Evolutionary conservation across 2,113 vertebrate genomes (phyloP).

Genomic region (Dunckerocampus dactyliophorus): DNA sequence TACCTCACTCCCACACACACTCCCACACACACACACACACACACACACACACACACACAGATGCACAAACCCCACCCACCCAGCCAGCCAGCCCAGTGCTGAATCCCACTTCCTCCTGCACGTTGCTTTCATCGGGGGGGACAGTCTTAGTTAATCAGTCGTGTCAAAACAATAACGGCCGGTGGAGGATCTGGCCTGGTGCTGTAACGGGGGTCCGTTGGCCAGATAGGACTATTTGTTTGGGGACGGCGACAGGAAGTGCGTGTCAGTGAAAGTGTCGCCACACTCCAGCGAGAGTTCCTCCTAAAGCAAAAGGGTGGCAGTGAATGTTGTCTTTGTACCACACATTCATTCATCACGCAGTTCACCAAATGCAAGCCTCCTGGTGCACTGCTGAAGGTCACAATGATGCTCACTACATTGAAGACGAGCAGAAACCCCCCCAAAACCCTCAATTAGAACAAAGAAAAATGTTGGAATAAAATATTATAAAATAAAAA

Average conservation of each 20-base stretch:
- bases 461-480: too few relatives aligned
- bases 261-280: slow-evolving; percentile 45
- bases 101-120: slow-evolving; percentile 71
- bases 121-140: slow-evolving; percentile 67
- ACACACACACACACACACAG: slow-evolving; percentile 37
- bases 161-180: slow-evolving; percentile 73
- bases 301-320: slow-evolving; percentile 17
- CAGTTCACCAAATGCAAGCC: too few relatives aligned
- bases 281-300: slow-evolving; percentile 39
- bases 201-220: slow-evolving; percentile 61
- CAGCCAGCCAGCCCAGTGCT: neutral
- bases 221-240: slow-evolving; percentile 41
- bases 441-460: too few relatives aligned
- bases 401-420: too few relatives aligned
- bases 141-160: slow-evolving; percentile 70
- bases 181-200: slow-evolving; percentile 46
- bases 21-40: slow-evolving; percentile 36
- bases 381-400: too few relatives aligned
- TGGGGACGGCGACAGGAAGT: slow-evolving; percentile 50
- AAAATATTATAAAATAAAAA: too few relatives aligned
- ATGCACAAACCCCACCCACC: slow-evolving; percentile 39
- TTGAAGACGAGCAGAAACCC: too few relatives aligned
- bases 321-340: too few relatives aligned
- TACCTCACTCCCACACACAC: slow-evolving; percentile 19
- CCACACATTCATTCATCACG: too few relatives aligned